Conservation (phyloP, 2,888 invertebrate species). For the Callyntrura guangdongensis region DNA sequence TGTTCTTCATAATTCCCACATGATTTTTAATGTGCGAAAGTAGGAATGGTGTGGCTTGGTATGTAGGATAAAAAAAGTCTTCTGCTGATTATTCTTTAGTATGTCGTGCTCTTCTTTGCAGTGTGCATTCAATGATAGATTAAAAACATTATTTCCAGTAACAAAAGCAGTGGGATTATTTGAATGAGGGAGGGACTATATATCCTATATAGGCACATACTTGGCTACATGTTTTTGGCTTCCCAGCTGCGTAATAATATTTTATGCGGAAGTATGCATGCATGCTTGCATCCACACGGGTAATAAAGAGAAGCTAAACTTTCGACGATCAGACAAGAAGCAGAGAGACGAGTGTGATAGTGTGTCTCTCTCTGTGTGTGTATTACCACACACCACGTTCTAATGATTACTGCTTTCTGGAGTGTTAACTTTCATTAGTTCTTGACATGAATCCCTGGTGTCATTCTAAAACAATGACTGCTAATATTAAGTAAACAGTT, state of each 20-base stretch:
- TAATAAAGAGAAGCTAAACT: constrained; percentile 1
- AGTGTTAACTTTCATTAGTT: constrained; percentile 76
- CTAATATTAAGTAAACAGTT: constrained; percentile 14
- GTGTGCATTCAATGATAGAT: not conserved
- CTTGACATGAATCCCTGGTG: constrained; percentile 68
- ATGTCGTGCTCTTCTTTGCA: not conserved
- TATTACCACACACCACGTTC: constrained; percentile 67
- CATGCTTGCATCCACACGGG: not conserved
- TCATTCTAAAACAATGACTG: constrained; percentile 74
- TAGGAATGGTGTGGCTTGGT: constrained; percentile 6
- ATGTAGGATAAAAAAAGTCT: constrained; percentile 2
- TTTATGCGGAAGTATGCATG: constrained; percentile 29
- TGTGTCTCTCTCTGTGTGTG: no score
- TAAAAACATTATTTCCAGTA: constrained; percentile 31
- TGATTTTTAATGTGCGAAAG: not conserved
- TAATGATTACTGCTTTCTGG: constrained; percentile 70
- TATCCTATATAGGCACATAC: no score
- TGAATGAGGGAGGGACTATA: not conserved
- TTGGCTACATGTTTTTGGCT: not conserved
- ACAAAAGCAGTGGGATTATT: constrained; percentile 14
- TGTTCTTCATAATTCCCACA: constrained; percentile 43
- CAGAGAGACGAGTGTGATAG: constrained; percentile 36
- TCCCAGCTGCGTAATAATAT: constrained; percentile 52
- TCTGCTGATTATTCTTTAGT: not conserved
- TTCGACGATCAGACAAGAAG: not conserved